Conservation (phyloP, 35 echinoderm and acorn worm species). For the Strongylocentrotus purpuratus region DNA sequence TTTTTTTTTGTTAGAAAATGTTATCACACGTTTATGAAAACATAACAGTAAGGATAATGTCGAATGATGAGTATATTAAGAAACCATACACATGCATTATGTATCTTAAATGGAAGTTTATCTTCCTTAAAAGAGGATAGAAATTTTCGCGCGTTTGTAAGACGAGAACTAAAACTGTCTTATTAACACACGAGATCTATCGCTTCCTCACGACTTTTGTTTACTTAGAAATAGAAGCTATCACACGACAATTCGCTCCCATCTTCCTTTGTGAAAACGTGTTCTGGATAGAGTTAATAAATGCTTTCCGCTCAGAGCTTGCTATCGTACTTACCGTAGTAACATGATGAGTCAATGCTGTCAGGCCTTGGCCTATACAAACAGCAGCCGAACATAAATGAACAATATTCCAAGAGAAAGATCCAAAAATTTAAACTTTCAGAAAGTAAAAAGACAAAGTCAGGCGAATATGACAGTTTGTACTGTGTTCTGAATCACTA, state of each 20-base stretch:
- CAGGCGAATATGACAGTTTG: neutral
- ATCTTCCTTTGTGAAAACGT: neutral
- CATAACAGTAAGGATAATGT: no score
- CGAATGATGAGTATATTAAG: no score
- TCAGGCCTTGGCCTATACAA: constrained; percentile 32
- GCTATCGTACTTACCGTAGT: constrained; percentile 25
- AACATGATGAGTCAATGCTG: constrained; percentile 38
- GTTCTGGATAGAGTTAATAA: neutral
- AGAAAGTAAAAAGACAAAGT: constrained; percentile 4
- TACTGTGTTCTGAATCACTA: neutral
- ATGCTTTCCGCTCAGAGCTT: neutral
- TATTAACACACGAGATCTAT: neutral
- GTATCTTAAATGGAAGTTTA: no score
- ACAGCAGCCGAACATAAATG: constrained; percentile 44
- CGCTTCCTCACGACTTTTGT: neutral
- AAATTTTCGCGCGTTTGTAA: neutral
- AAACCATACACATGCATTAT: no score
- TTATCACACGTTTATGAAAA: no score
- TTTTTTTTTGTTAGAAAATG: no score
- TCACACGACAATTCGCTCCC: neutral
- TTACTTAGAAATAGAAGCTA: neutral
- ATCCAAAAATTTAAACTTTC: neutral
- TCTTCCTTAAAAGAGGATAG: no score
- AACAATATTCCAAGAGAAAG: constrained; percentile 23
- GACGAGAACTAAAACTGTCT: neutral